These are phyloP conservation scores for Pyrocoelia pectoralis DNA, from an alignment of 2,888 invertebrate species.

Conservation along the genomic window DNA sequence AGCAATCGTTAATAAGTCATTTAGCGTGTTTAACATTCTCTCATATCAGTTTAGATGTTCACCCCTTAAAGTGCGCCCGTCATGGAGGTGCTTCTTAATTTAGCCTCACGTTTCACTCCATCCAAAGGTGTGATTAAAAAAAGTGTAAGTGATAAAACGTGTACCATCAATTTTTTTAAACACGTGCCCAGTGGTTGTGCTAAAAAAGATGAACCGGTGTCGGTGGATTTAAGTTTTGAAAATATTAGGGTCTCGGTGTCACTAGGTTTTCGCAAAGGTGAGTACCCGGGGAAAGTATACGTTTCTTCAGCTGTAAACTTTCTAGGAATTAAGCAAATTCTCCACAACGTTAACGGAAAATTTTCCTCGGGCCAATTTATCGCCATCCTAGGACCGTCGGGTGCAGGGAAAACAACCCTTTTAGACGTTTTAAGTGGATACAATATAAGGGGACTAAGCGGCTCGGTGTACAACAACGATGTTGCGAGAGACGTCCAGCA, in stretches of 20 bases:
- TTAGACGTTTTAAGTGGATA: constrained; percentile 23
- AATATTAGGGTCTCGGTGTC: constrained; percentile 19
- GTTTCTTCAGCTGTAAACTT: neutral
- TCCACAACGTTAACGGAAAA: constrained; percentile 20
- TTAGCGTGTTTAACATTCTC: neutral
- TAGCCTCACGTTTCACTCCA: neutral
- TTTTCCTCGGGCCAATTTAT: constrained; percentile 19
- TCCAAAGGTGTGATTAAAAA: constrained; percentile 7
- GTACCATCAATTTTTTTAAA: neutral
- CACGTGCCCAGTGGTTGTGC: constrained; percentile 4
- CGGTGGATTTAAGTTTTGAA: constrained; percentile 17
- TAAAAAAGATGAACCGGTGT: neutral
- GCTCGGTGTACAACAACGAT: constrained; percentile 13
- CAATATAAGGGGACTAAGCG: constrained; percentile 4
- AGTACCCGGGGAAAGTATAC: neutral
- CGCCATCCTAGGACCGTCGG: constrained; percentile 27
- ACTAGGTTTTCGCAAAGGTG: constrained; percentile 20
- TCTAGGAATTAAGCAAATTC: constrained; percentile 21
- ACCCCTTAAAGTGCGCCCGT: neutral
- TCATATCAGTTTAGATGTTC: neutral
- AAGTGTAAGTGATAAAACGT: neutral
- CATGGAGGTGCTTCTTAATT: constrained; percentile 12
- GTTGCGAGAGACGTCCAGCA: constrained; percentile 3
- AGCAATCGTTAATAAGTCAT: neutral
- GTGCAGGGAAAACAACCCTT: constrained; percentile 26